These are phyloP conservation scores for Panulirus ornatus DNA, from an alignment of 1,140 invertebrate species.

Conservation along the genomic window DNA sequence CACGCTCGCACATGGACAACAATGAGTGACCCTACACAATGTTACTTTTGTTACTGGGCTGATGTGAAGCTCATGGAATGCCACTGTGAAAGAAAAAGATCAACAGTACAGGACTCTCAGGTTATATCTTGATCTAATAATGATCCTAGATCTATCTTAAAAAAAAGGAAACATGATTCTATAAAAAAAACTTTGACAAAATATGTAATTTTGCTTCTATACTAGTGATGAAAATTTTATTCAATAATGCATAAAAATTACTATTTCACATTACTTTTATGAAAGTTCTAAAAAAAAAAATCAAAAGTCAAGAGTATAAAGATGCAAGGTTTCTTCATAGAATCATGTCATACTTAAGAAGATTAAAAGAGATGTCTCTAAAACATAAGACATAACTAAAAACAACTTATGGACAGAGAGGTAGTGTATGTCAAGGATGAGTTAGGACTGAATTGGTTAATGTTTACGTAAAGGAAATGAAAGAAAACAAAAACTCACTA, in stretches of 20 bases:
- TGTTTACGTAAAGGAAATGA: conserved; percentile 18
- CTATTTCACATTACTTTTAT: conserved; percentile 17
- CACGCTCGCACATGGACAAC: conserved; percentile 44
- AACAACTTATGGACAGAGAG: conserved; percentile 60
- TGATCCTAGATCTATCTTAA: conserved; percentile 46
- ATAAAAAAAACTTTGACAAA: conserved; percentile 11
- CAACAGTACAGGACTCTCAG: conserved; percentile 51
- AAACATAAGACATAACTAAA: conserved; percentile 44
- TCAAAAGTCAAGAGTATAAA: conserved; percentile 15
- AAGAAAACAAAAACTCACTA: conserved; percentile 19
- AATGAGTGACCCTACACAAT: conserved; percentile 54
- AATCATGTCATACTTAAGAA: conserved; percentile 53
- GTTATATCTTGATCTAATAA: conserved; percentile 46
- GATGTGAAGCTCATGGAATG: conserved; percentile 41
- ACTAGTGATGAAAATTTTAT: not conserved
- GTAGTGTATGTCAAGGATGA: conserved; percentile 36
- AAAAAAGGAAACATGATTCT: conserved; percentile 3
- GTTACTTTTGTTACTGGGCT: conserved; percentile 22
- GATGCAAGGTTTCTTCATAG: conserved; percentile 33
- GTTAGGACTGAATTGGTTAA: conserved; percentile 9
- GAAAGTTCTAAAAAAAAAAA: conserved; percentile 2
- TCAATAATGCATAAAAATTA: too few relatives aligned
- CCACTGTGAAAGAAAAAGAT: conserved; percentile 54
- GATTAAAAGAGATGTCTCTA: conserved; percentile 42
- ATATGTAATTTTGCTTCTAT: conserved; percentile 19